Evolutionary conservation across 2,797 vertebrate species (phyloP), one percentile per base, ranked within the genome.

Genomic region (Sphaeramia orbicularis): DNA sequence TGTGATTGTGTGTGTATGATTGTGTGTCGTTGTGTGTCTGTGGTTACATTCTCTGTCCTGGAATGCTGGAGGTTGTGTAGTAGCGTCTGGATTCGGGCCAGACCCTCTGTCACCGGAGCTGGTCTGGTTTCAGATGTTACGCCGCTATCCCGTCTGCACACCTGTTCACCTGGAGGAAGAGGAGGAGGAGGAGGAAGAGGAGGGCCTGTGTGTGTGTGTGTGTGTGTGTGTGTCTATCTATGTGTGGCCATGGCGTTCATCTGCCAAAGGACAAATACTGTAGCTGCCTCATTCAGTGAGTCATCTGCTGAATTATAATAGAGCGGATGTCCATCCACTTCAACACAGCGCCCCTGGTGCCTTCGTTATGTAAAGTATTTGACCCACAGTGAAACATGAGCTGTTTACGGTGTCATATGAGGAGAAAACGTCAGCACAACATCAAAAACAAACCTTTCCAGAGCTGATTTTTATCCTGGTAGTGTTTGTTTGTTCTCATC

Each of bases 161-260:
- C 91, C 90, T 93, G 90, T 86, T 68, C 73, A 83, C 56, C 80
- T 81, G 40, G 35, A 65, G 62, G 67, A 73, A 49, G 59, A 21
- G 36, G 67, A 67, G 53, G 68, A 63, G 70, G 58, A 73, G 52
- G 68, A 15, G 36, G 47, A 18, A 53, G 15, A 50, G 36, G 12
- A 42, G 21, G 10, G 16, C 49, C 41, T 48, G 48, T 55, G 35
- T 24, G 15, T n/a, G 35, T 16, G 15, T 37, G 8, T 48, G 50
- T 35, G 57, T 45, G 32, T 16, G 56, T 24, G 21, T 52, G 10
- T 42, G 12, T 56, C 21, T 19, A 40, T 50, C 55, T 45, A 12
- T 64, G 11, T 51, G 61, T 3, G 30, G 32, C 71, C 21, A n/a
- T 12, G 24, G 18, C 24, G 10, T 24, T 18, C 37, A 59, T 42